A percentile compares a stretch with the other conserved stretches of the same genome.
These are phyloP conservation scores for Ascidia mentula DNA, from an alignment of 23 tunicate genomes.

Conservation along the genomic window DNA sequence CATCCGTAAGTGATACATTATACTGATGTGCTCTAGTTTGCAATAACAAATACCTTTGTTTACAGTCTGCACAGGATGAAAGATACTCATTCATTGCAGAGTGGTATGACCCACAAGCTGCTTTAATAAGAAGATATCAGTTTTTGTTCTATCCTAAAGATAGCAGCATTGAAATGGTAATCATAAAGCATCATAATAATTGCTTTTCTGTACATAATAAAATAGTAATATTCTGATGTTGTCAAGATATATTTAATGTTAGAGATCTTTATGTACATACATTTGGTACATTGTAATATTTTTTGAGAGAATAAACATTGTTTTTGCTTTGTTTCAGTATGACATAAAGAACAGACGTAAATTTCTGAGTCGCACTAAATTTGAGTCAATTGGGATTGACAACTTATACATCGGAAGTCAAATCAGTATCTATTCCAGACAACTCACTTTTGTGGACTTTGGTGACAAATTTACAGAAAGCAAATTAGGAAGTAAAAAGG, in stretches of 20 bases:
- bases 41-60: not conserved
- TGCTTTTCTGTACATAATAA: no score
- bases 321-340: slow-evolving; percentile 36
- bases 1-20: slow-evolving; percentile 58
- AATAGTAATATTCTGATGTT: no score
- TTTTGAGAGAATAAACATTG: no score
- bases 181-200: no score
- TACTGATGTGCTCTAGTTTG: not conserved
- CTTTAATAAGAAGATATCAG: slow-evolving; percentile 86
- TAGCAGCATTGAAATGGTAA: slow-evolving; percentile 93
- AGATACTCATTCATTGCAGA: slow-evolving; percentile 79
- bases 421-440: slow-evolving; percentile 79
- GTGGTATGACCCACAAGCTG: slow-evolving; percentile 98
- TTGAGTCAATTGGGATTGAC: slow-evolving; percentile 40
- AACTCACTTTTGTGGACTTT: slow-evolving; percentile 80
- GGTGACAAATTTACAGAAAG: slow-evolving; percentile 80
- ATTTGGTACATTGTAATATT: no score
- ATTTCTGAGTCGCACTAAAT: slow-evolving; percentile 80
- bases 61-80: slow-evolving; percentile 86
- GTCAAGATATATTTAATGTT: no score
- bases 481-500: slow-evolving; percentile 67
- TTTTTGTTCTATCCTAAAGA: slow-evolving; percentile 88
- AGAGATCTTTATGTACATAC: no score
- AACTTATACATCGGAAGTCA: slow-evolving; percentile 88
- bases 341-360: slow-evolving; percentile 85